Conservation (phyloP, 1,140 invertebrate genomes). For the Drosophila sucinea region DNA sequence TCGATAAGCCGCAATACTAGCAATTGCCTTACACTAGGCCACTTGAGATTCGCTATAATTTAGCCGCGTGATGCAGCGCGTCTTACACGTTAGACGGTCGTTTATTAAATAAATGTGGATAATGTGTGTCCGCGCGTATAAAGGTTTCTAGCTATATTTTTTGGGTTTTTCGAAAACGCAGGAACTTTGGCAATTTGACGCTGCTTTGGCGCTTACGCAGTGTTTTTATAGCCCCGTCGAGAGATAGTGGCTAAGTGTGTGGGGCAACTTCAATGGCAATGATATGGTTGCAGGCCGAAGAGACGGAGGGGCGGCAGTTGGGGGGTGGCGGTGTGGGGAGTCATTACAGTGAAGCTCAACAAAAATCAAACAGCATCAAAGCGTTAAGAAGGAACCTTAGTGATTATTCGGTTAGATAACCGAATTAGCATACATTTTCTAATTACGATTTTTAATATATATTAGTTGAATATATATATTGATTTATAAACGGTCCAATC, state of each 20-base stretch:
- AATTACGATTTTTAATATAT: no score
- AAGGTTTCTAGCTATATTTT: neutral
- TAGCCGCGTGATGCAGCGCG: slow-evolving; percentile 16
- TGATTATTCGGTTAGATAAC: no score
- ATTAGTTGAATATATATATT: no score
- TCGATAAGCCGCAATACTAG: slow-evolving; percentile 44
- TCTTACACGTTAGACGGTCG: slow-evolving; percentile 65
- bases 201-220: neutral
- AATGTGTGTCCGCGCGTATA: neutral
- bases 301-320: neutral
- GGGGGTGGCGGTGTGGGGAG: neutral
- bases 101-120: slow-evolving; percentile 58
- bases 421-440: no score
- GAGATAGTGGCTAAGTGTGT: slow-evolving; percentile 41
- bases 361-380: neutral
- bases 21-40: slow-evolving; percentile 8
- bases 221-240: slow-evolving; percentile 34
- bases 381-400: neutral
- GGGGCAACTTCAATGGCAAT: slow-evolving; percentile 6
- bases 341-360: neutral
- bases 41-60: slow-evolving; percentile 53
- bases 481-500: neutral
- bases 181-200: slow-evolving; percentile 2
- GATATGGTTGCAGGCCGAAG: neutral
- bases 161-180: neutral